phyloP scores from a whole-genome alignment of 2,888 invertebrate genomes.

The Hydriomena furcata region DNA sequence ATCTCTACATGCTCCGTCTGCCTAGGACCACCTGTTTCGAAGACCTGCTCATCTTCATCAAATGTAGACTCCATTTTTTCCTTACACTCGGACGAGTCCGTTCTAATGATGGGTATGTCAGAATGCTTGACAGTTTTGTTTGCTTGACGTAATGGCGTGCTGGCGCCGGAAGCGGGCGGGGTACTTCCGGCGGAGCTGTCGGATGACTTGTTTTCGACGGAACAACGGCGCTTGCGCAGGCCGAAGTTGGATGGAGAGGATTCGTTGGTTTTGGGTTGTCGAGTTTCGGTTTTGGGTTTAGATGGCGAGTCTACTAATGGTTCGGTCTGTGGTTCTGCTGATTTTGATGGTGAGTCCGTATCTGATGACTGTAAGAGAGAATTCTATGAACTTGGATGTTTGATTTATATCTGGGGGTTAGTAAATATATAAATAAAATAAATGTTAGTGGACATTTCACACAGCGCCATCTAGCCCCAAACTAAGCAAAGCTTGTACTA shows the following conservation, averaged over 20 bases:
- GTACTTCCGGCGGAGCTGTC: conserved; percentile 85
- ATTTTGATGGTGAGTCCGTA: conserved; percentile 67
- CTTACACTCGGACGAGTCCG: conserved; percentile 74
- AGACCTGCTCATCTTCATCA: conserved; percentile 66
- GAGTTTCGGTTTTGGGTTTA: conserved; percentile 71
- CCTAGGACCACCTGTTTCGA: conserved; percentile 73
- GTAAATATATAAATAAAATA: too few relatives aligned
- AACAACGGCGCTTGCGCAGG: conserved; percentile 84
- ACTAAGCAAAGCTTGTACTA: too few relatives aligned
- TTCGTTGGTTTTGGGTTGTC: conserved; percentile 56
- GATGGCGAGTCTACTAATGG: conserved; percentile 56
- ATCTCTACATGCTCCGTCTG: conserved; percentile 77
- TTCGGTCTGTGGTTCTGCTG: conserved; percentile 61
- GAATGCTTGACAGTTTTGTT: conserved; percentile 65
- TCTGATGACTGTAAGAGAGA: conserved; percentile 50
- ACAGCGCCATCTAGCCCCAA: too few relatives aligned
- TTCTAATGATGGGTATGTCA: conserved; percentile 73
- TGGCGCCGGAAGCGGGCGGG: conserved; percentile 83
- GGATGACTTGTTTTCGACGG: conserved; percentile 83
- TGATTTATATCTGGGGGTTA: too few relatives aligned
- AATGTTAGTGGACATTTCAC: too few relatives aligned
- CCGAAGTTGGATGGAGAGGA: conserved; percentile 73
- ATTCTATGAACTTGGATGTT: neutral
- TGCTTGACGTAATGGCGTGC: conserved; percentile 78
- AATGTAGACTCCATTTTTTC: conserved; percentile 55